These are phyloP conservation scores for Chrysocyon brachyurus DNA, from an alignment of 2,797 vertebrate genomes.

Conservation along the genomic window DNA sequence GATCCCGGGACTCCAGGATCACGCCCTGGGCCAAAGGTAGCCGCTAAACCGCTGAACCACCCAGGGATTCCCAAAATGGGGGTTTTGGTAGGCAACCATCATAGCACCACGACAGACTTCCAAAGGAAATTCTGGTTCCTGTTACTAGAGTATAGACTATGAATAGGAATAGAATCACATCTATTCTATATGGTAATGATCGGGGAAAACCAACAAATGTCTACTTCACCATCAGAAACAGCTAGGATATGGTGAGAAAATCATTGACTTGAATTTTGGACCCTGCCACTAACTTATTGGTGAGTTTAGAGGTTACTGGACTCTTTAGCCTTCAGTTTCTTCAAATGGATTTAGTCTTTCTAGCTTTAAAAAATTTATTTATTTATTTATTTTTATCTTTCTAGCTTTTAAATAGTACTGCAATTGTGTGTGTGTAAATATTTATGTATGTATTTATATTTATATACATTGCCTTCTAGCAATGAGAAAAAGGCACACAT, in stretches of 20 bases:
- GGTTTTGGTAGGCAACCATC: neutral
- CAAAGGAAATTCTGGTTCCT: neutral
- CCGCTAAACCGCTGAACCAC: too few species aligned
- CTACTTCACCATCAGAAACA: neutral
- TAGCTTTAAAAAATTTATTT: neutral
- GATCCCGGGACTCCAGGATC: too few species aligned
- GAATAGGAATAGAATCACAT: too few species aligned
- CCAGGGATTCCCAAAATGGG: neutral
- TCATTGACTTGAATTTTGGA: neutral
- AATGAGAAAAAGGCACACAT: neutral
- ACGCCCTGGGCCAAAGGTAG: too few species aligned
- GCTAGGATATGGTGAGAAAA: neutral
- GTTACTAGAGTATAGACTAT: neutral
- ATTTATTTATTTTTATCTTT: neutral
- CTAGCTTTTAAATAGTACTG: neutral
- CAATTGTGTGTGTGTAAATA: neutral
- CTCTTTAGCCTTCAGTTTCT: neutral
- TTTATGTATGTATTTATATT: neutral
- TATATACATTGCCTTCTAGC: neutral
- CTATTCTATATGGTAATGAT: neutral
- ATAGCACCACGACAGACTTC: neutral
- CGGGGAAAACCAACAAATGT: neutral
- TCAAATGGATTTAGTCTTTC: neutral
- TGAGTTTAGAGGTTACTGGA: neutral
- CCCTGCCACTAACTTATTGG: neutral